Percentiles rank a stretch among this genome's conserved stretches.
Conservation (phyloP, 2,888 invertebrate species). For the Erpobdella octoculata region DNA sequence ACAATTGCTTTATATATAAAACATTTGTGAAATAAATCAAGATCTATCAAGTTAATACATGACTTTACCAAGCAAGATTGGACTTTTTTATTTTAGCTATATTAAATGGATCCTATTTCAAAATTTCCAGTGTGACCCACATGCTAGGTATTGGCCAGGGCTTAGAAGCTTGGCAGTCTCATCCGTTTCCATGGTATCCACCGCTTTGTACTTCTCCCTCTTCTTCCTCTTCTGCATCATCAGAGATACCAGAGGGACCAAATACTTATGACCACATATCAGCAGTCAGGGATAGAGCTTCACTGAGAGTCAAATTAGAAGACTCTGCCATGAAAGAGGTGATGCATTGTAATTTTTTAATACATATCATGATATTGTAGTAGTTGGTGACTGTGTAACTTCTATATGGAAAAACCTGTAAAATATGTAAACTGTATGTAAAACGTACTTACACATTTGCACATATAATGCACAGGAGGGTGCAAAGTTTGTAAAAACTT, state of each 20-base stretch:
- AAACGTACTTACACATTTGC: no score
- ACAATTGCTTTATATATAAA: not conserved
- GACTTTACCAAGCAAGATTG: no score
- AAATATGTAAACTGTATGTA: no score
- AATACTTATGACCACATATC: conserved; percentile 47
- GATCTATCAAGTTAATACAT: no score
- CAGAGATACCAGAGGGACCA: conserved; percentile 42
- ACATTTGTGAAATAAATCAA: no score
- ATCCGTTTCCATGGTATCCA: conserved; percentile 70
- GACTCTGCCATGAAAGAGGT: conserved; percentile 44
- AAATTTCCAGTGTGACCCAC: conserved; percentile 48
- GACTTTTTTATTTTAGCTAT: not conserved
- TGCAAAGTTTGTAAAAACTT: no score
- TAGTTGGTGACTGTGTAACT: no score
- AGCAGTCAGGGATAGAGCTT: conserved; percentile 45
- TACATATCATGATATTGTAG: not conserved
- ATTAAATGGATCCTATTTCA: not conserved
- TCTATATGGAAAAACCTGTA: no score
- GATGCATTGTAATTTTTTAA: no score
- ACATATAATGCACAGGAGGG: no score
- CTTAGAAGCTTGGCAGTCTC: conserved; percentile 59
- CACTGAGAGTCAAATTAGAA: conserved; percentile 44
- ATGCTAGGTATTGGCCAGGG: conserved; percentile 62
- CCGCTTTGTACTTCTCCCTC: conserved; percentile 58
- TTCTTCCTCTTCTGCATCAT: conserved; percentile 28